Percentiles rank a stretch among this genome's conserved stretches.
Evolutionary conservation across 2,113 vertebrate species (phyloP).

Genomic region (Chamaetylas fuelleborni): DNA sequence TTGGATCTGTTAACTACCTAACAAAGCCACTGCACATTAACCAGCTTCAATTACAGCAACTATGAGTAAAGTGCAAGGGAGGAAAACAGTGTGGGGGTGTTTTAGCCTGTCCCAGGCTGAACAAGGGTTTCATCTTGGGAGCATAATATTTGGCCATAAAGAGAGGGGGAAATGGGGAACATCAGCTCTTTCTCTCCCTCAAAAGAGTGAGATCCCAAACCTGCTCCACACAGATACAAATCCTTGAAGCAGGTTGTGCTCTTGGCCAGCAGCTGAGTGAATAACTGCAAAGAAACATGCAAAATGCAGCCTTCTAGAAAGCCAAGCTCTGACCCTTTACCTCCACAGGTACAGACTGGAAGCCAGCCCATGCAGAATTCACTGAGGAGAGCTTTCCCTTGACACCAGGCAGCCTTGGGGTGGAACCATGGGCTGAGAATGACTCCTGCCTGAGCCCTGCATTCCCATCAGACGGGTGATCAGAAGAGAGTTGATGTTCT

Average conservation of each 20-base stretch:
- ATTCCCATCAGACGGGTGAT: neutral
- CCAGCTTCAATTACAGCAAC: neutral
- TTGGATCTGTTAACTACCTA: neutral
- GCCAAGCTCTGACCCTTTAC: neutral
- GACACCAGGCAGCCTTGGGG: neutral
- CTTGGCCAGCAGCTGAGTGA: neutral
- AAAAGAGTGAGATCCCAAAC: accelerated
- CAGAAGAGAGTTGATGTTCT: neutral
- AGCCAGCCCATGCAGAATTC: neutral
- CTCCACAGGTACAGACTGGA: neutral
- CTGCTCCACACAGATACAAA: neutral
- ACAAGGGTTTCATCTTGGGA: neutral
- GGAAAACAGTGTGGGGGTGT: neutral
- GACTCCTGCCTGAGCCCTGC: neutral
- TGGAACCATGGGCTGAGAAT: neutral
- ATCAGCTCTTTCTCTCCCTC: neutral
- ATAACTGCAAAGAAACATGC: neutral
- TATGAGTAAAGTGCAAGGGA: neutral
- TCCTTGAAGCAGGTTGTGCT: neutral
- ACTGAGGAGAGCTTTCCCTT: neutral
- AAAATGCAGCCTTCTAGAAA: neutral
- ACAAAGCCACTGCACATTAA: neutral
- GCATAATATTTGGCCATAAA: neutral
- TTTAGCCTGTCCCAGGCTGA: neutral
- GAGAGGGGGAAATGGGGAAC: neutral